Conservation (phyloP, 2,113 vertebrate species). For the Ardeotis arabs region DNA sequence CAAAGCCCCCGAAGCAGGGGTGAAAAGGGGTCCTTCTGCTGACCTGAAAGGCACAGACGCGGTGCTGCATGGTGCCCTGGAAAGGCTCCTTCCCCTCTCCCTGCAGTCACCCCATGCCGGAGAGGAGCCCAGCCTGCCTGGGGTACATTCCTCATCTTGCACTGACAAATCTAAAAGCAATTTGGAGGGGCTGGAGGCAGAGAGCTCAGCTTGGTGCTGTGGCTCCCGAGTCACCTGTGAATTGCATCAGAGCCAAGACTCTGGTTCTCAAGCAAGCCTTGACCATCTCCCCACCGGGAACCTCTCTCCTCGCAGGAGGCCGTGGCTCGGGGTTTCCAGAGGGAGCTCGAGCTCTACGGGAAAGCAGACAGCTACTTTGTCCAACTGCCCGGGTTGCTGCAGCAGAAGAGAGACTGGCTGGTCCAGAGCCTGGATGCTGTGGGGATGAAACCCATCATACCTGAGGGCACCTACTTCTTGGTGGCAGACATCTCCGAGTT, state of each 20-base stretch:
- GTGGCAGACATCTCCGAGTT: slow-evolving; percentile 86
- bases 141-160: not conserved
- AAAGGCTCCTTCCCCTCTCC: not conserved
- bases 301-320: slow-evolving; percentile 81
- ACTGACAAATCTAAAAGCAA: not conserved
- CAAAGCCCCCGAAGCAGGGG: not conserved
- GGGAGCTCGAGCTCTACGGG: slow-evolving; percentile 78
- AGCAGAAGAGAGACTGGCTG: slow-evolving; percentile 81
- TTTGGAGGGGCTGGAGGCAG: not conserved
- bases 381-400: slow-evolving; percentile 77
- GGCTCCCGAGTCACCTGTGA: not conserved
- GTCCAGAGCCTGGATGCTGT: slow-evolving; percentile 76
- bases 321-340: slow-evolving; percentile 82
- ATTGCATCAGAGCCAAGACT: not conserved
- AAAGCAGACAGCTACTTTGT: slow-evolving; percentile 89
- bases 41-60: not conserved
- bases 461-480: slow-evolving; percentile 92
- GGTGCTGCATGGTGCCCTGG: not conserved
- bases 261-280: not conserved
- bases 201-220: not conserved
- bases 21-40: not conserved
- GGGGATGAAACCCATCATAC: slow-evolving; percentile 84
- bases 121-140: not conserved
- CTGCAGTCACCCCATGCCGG: not conserved
- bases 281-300: not conserved